These are phyloP conservation scores for Chrysolina americana DNA, from an alignment of 2,888 invertebrate species.

Conservation along the genomic window DNA sequence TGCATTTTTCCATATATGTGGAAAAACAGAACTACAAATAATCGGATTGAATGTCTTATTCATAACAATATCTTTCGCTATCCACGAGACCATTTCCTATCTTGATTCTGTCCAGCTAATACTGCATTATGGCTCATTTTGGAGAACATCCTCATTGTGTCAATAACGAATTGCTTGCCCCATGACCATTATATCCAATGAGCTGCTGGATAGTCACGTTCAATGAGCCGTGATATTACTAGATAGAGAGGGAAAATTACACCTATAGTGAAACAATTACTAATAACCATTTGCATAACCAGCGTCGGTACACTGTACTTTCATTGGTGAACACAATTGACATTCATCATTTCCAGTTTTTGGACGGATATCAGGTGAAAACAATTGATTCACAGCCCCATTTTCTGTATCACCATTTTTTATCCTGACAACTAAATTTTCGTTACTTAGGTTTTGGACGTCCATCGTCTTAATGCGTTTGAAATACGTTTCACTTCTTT, in stretches of 20 bases:
- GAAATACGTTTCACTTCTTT: no score
- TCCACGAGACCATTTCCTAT: not conserved
- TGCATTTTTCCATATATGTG: no score
- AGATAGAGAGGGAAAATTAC: conserved; percentile 42
- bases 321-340: not conserved
- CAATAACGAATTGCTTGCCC: conserved; percentile 10
- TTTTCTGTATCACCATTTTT: no score
- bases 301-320: not conserved
- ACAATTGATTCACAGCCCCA: no score
- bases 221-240: conserved; percentile 48
- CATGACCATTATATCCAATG: conserved; percentile 32
- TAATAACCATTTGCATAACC: conserved; percentile 9
- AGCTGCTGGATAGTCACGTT: conserved; percentile 27
- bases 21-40: no score
- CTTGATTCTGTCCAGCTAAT: not conserved
- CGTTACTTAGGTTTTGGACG: no score
- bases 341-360: no score
- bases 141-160: not conserved
- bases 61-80: no score
- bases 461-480: no score
- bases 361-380: no score
- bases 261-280: conserved; percentile 26
- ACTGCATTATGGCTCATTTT: not conserved
- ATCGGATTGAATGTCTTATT: no score
- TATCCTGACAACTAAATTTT: no score